Conservation (phyloP, 2,888 invertebrate species). For the Cosmopolites sordidus region DNA sequence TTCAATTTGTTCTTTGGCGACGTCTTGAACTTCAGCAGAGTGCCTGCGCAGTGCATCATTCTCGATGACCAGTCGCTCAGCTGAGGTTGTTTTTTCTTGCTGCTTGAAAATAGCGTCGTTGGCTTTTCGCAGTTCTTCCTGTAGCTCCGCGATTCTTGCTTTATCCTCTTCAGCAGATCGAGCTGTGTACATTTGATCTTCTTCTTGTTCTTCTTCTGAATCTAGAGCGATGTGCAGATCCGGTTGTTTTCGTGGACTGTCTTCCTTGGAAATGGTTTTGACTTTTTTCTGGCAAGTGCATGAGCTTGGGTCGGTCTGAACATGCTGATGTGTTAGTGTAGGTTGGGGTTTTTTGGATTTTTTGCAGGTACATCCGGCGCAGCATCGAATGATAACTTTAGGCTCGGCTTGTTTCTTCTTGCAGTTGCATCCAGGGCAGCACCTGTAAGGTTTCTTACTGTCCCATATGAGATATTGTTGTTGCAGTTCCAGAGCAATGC, state of each 20-base stretch:
- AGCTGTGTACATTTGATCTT: slow-evolving; percentile 29
- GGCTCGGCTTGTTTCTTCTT: slow-evolving; percentile 14
- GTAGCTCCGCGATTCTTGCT: slow-evolving; percentile 20
- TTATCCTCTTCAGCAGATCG: slow-evolving; percentile 19
- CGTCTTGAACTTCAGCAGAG: slow-evolving; percentile 41
- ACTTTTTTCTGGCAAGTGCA: slow-evolving; percentile 1
- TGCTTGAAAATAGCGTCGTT: slow-evolving; percentile 29
- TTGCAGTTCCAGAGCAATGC: slow-evolving; percentile 39
- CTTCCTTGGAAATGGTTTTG: background rate
- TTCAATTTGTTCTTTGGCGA: slow-evolving; percentile 43
- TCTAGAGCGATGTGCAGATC: background rate
- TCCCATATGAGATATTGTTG: slow-evolving; percentile 38
- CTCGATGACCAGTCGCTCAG: slow-evolving; percentile 33
- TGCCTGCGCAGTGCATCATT: slow-evolving; percentile 41
- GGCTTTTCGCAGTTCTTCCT: slow-evolving; percentile 29
- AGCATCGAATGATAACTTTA: slow-evolving; percentile 19
- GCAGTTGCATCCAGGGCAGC: slow-evolving; percentile 25
- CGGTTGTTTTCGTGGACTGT: background rate
- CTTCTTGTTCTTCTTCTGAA: slow-evolving; percentile 20
- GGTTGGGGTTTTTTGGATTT: slow-evolving; percentile 2
- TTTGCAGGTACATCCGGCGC: slow-evolving; percentile 20
- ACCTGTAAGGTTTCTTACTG: slow-evolving; percentile 22
- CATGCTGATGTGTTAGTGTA: background rate
- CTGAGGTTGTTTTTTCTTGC: slow-evolving; percentile 18
- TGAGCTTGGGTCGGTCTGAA: background rate